phyloP scores from a whole-genome alignment of 2,888 invertebrate genomes.

The Alloscopus bannaensis region DNA sequence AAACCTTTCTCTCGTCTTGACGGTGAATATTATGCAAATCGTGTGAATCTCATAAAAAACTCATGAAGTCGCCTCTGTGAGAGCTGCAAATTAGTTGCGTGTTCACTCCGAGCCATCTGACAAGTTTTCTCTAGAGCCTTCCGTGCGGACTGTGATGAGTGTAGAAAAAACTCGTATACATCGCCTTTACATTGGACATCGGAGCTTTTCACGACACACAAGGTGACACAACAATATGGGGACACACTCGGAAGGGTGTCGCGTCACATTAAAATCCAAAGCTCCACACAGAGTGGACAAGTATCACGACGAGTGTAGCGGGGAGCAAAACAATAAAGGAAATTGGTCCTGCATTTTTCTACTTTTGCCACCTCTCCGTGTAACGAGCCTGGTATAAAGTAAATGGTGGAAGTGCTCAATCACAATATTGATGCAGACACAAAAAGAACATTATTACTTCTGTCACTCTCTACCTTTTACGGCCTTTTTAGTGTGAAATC shows the following conservation, averaged over 20 bases:
- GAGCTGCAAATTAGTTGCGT: conserved; percentile 69
- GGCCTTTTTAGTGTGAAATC: conserved; percentile 61
- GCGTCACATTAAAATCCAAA: no score
- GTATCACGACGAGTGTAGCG: no score
- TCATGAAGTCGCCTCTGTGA: conserved; percentile 2
- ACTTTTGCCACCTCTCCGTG: no score
- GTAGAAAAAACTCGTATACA: no score
- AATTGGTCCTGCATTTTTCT: no score
- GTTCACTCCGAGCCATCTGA: conserved; percentile 55
- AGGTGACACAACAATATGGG: conserved; percentile 40
- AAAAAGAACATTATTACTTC: conserved; percentile 42
- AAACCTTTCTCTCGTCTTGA: background rate
- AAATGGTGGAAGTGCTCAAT: conserved; percentile 37
- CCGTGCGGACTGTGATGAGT: no score
- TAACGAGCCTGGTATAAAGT: no score
- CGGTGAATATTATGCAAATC: conserved; percentile 36
- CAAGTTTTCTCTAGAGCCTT: conserved; percentile 58
- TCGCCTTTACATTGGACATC: background rate
- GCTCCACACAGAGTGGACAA: no score
- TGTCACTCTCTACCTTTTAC: conserved; percentile 41
- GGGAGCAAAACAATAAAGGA: no score
- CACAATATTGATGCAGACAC: conserved; percentile 43
- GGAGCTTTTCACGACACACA: background rate
- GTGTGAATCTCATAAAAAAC: conserved; percentile 44
- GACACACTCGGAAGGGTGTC: no score